Evolutionary conservation across 35 echinoderm and acorn worm species (phyloP), one percentile per base, ranked within the genome.

Genomic region (Eucidaris tribuloides): DNA sequence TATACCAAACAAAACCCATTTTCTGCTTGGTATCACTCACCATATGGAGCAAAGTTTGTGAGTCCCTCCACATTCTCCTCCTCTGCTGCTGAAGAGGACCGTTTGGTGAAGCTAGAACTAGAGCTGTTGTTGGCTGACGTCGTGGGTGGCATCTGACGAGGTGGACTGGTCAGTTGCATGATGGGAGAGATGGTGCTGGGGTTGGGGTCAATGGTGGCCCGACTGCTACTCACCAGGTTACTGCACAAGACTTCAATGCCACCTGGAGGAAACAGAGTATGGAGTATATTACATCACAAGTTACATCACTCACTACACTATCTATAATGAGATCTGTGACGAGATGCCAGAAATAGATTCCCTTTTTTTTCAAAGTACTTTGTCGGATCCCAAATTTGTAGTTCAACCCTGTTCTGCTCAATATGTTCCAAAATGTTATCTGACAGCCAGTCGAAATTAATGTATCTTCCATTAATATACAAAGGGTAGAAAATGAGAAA

Each of bases 31-130:
- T 19, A 29, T 13, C 6, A 81, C 92, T 91, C 84, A 99, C 96
- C 92, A 58, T 83, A 93, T 11, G 96, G 90, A 43, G 96, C 96
- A 91, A 99, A 99, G 64, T 99, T 99, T 60, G 85, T 79, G 5
- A 99, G 71, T n/a, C 96, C 96, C 48, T 93, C 85, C 9, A 84
- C 54, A 38, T 82, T 94, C 77, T 94, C 88, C 3, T 76, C 49
- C 2, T 94, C 92, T 7, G 62, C 85, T 38, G 62, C 48, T 7
- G 85, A 48, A 2, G 84, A 46, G 19, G 74, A 15, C 15, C 64
- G 46, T 58, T 79, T 57, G 24, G 78, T 57, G 43, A 80, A 74
- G 4, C 45, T 84, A 46, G 86, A 78, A 15, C 58, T 84, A 34
- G 42, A 79, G 71, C 85, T 89, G n/a, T 64, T 57, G 39, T 66